Evolutionary conservation across 2,797 vertebrate genomes (phyloP), one percentile per base, ranked within the genome.

Genomic region (Phrynocephalus forsythii): DNA sequence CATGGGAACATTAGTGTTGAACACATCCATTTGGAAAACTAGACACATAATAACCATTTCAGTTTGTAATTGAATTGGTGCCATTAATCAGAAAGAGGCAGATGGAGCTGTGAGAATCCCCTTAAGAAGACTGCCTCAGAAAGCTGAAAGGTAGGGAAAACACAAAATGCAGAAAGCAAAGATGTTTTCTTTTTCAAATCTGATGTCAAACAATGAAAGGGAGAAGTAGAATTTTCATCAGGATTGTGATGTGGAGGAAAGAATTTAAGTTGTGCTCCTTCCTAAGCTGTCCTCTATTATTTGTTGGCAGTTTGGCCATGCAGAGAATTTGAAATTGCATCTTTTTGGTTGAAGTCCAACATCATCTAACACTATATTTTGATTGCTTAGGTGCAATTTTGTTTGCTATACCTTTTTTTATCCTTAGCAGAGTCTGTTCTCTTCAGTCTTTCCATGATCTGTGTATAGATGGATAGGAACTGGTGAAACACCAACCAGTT

Each of bases 1-100:
- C 85, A 79, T 60, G 77, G 85, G 67, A 86, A 79, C 77, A 71
- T 72, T 72, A 79, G 38, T 69, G 30, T 38, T 80, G 77, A 44
- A 44, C 60, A 86, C 77, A 78, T 75, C 16, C 63, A 77, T 71
- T 68, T 60, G 30, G 67, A 86, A 79, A 79, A 68, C 48, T 79
- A 86, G 75, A 82, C 60, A 75, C 63, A 30, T 72, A 80, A 86
- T 79, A 81, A 63, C 50, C 52, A 73, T 48, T 86, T 52, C n/a
- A 71, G 48, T 69, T 71, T 18, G 44, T 69, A 52, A 79, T 71
- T 86, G n/a, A 86, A 71, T 86, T 79, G 66, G 44, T 28, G 0
- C 5, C 44, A 26, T 80, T 85, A 71, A 80, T 79, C 68, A 86
- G 52, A 72, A 79, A 60, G 60, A 80, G 67, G 44, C 50, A 52